Conservation (phyloP, 2,797 vertebrate species). For the Neosilurus mollespiculum region DNA sequence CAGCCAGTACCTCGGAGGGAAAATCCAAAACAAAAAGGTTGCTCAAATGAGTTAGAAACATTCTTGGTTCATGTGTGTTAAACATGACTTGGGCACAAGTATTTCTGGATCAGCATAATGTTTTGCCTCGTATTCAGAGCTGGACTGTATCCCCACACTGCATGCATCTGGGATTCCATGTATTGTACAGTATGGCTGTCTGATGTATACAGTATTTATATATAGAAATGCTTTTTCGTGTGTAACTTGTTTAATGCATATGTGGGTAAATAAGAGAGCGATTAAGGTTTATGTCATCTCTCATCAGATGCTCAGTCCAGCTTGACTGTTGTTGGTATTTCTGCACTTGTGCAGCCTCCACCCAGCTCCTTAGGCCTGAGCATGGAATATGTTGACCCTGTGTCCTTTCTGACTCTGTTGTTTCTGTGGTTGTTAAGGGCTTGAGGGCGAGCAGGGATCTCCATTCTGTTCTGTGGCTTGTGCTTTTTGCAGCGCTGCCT, state of each 20-base stretch:
- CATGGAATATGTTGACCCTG: constrained; percentile 21
- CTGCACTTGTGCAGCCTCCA: constrained; percentile 25
- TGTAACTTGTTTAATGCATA: background rate
- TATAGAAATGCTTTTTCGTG: background rate
- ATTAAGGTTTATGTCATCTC: background rate
- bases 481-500: constrained; percentile 92
- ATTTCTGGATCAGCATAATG: constrained; percentile 15
- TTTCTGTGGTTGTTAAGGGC: constrained; percentile 62
- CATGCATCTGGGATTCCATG: constrained; percentile 14
- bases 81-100: constrained; percentile 7
- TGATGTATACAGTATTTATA: background rate
- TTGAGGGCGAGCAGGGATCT: constrained; percentile 69
- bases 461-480: constrained; percentile 77
- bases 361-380: constrained; percentile 27
- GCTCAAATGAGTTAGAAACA: constrained; percentile 17
- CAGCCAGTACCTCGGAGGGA: constrained; percentile 14
- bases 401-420: constrained; percentile 24
- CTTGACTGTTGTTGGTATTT: constrained; percentile 19
- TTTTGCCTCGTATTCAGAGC: background rate
- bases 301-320: constrained; percentile 10
- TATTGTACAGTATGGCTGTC: constrained; percentile 14
- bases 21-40: constrained; percentile 28
- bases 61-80: background rate
- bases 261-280: constrained; percentile 24
- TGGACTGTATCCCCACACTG: constrained; percentile 6